Evolutionary conservation across 2,888 invertebrate species (phyloP).

Genomic region (Resseliella maxima): DNA sequence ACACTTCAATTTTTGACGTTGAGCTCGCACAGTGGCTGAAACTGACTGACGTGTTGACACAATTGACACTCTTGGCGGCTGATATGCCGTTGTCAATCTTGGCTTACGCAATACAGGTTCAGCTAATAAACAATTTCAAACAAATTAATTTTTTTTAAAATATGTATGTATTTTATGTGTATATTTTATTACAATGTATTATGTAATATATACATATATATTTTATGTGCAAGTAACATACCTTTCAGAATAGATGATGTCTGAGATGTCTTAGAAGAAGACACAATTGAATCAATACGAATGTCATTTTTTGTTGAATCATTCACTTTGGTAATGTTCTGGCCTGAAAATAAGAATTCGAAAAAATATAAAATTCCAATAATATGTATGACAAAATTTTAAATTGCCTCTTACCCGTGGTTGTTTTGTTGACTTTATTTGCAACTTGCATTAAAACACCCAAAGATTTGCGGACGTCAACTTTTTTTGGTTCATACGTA

Average conservation of each 20-base stretch:
- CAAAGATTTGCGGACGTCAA: constrained; percentile 1
- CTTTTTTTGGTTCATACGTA: constrained; percentile 12
- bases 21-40: neutral
- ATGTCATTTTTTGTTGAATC: too few species aligned
- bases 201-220: too few species aligned
- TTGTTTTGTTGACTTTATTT: neutral
- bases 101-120: neutral
- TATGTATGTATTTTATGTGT: too few species aligned
- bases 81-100: neutral
- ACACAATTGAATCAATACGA: too few species aligned
- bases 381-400: too few species aligned
- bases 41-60: neutral
- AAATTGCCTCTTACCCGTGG: neutral
- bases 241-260: too few species aligned
- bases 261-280: too few species aligned
- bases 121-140: neutral
- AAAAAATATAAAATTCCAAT: too few species aligned
- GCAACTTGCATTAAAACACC: neutral
- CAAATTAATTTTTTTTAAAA: neutral
- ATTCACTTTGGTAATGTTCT: too few species aligned
- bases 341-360: too few species aligned
- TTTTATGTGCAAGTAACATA: too few species aligned
- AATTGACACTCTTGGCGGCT: constrained; percentile 23
- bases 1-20: neutral
- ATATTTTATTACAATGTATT: too few species aligned